Evolutionary conservation across 2,888 invertebrate genomes (phyloP).

Genomic region (Tineola bisselliella): DNA sequence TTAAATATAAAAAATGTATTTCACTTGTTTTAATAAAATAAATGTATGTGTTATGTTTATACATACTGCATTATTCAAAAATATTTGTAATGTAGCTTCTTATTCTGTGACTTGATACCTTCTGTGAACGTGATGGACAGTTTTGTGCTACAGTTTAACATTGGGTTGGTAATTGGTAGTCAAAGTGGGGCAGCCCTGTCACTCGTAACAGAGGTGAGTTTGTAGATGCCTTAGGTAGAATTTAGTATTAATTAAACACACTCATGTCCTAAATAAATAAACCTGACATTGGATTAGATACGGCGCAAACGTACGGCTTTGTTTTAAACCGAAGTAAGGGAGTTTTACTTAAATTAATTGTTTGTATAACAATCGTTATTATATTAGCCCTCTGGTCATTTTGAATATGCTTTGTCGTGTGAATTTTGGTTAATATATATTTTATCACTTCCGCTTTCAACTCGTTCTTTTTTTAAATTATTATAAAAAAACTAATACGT

Average conservation of each 20-base stretch:
- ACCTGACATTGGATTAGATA: neutral
- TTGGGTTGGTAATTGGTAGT: neutral
- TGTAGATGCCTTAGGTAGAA: neutral
- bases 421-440: neutral
- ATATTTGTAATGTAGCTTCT: neutral
- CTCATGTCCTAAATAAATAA: constrained; percentile 7
- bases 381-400: neutral
- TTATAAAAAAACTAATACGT: no score
- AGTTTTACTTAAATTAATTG: constrained; percentile 1
- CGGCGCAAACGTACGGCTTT: neutral
- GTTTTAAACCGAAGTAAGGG: constrained; percentile 1
- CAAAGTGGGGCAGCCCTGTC: neutral
- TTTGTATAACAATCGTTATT: constrained; percentile 7
- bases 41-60: neutral
- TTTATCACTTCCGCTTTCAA: neutral
- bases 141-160: neutral
- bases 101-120: neutral
- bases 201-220: constrained; percentile 1
- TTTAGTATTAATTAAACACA: constrained; percentile 12
- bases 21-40: neutral
- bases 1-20: neutral
- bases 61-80: neutral
- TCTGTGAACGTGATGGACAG: neutral
- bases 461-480: no score
- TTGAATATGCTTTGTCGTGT: neutral